phyloP scores from a whole-genome alignment of 2,888 invertebrate species.

The Ennomos quercinarius region DNA sequence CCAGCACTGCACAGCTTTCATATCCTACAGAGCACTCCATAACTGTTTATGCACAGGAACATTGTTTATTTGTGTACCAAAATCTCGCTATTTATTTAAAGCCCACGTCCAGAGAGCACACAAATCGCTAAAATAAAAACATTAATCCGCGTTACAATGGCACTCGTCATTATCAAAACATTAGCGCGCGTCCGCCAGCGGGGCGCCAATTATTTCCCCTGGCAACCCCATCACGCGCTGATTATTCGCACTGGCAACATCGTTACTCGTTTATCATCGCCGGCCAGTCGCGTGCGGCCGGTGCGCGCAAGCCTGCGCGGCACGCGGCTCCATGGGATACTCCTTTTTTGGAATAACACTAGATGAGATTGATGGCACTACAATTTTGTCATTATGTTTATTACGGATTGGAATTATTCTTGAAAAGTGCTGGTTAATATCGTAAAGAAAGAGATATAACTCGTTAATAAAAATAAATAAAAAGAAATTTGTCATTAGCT shows the following conservation, averaged over 20 bases:
- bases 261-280: constrained; percentile 67
- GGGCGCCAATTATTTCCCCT: constrained; percentile 82
- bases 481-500: no score
- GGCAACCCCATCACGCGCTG: constrained; percentile 76
- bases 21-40: not conserved
- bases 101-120: constrained; percentile 46
- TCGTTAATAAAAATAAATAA: no score
- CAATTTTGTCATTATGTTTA: constrained; percentile 43
- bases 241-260: constrained; percentile 73
- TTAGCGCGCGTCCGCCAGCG: constrained; percentile 74
- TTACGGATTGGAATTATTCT: constrained; percentile 31
- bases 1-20: not conserved
- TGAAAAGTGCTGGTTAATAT: not conserved
- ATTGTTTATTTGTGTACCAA: constrained; percentile 56
- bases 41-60: constrained; percentile 24
- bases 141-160: constrained; percentile 66
- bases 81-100: constrained; percentile 58
- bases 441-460: no score
- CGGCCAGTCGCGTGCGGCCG: constrained; percentile 64
- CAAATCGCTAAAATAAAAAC: constrained; percentile 76
- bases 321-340: constrained; percentile 49
- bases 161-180: constrained; percentile 82
- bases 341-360: constrained; percentile 54
- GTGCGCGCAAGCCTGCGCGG: no score
- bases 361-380: constrained; percentile 42